Base-by-base conservation (phyloP, 2,113 vertebrate species). In the Ellobius talpinus region DNA sequence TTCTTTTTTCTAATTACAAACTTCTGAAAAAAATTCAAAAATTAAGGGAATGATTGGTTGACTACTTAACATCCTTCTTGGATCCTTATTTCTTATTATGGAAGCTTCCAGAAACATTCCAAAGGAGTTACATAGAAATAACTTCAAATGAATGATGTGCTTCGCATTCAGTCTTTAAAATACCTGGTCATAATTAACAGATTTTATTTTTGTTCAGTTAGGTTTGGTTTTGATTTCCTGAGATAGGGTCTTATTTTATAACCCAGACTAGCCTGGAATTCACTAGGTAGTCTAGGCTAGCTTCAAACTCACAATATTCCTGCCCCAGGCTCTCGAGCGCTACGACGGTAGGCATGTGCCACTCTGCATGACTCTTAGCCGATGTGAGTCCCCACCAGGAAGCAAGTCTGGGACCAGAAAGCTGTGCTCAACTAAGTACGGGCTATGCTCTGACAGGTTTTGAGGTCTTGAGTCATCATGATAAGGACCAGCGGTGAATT, bases 161-260 rank as follows among this genome's bases (percentile, higher is more conserved):
- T 91, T 31, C 63, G 52, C 63, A 66, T 81, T 72, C 6, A 65
- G 29, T 78, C 33, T 89, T 91, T 87, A 88, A 96, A 89, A 78
- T 74, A 65, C 10, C n/a, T 68, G 94, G 58, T 70, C 55, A 50
- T 7, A 23, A 50, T n/a, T 93, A 63, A 81, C 36, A 17, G 8
- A 12, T 47, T 23, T 73, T 55, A 9, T 3, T 72, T 50, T 29
- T 24, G 12, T 16, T 55, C 17, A n/a, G 3, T 52, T 52, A 55
- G 50, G 0, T 55, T 87, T 87, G 36, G 50, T n/a, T 55, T 88
- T 70, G 23, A 52, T 55, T 55, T 72, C 23, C 47, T 55, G 36
- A 72, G 36, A 55, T 5, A 52, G 47, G 21, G 21, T 55, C 23
- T 17, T 39, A 7, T 23, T 55, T 39, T 72, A n/a, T 11, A 88